A percentile compares a stretch with the other conserved stretches of the same genome.
Evolutionary conservation across 2,888 invertebrate genomes (phyloP).

Genomic region (Odontothrips loti): DNA sequence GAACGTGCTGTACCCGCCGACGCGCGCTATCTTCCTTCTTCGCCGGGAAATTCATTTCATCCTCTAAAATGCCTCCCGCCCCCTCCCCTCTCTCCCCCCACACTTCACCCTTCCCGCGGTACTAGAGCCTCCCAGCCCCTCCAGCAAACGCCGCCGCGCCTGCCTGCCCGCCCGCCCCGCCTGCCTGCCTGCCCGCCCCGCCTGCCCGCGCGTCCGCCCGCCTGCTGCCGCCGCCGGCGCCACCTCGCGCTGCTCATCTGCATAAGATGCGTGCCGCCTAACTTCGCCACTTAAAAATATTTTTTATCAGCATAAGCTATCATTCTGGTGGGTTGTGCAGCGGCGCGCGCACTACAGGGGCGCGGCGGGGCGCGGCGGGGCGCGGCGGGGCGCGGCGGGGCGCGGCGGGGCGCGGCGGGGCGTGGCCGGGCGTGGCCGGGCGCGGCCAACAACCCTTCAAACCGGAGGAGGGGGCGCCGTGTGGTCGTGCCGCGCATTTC

Average conservation of each 20-base stretch:
- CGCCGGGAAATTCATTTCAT: slow-evolving; percentile 12
- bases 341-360: neutral
- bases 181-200: neutral
- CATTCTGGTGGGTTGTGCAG: neutral
- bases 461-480: neutral
- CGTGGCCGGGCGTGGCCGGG: neutral
- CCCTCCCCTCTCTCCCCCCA: neutral
- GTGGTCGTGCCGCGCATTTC: neutral
- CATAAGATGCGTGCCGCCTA: slow-evolving; percentile 22
- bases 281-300: slow-evolving; percentile 19
- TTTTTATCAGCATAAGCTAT: slow-evolving; percentile 5
- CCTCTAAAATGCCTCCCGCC: neutral
- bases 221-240: neutral
- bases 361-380: too few species aligned
- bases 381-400: too few species aligned
- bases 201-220: neutral
- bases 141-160: neutral
- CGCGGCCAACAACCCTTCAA: neutral
- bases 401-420: too few species aligned
- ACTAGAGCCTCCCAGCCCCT: neutral
- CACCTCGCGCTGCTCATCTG: neutral
- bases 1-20: neutral
- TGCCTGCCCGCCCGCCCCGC: neutral
- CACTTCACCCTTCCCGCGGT: neutral
- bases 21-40: neutral